Base-by-base conservation (phyloP, 2,113 vertebrate species). In the Odontophorus gujanensis region DNA sequence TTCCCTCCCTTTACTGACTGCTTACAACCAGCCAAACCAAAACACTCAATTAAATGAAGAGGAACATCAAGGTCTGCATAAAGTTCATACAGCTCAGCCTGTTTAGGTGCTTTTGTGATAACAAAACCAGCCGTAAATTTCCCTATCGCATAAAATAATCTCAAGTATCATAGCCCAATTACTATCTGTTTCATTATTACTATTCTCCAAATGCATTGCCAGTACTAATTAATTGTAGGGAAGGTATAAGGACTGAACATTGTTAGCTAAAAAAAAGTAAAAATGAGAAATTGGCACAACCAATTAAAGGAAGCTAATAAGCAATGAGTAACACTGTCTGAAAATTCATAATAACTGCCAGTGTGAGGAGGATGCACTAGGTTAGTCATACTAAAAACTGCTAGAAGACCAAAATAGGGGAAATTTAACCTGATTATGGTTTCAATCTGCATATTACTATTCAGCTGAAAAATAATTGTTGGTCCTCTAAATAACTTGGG, bases 101-200 rank as follows among this genome's bases (percentile, higher is more conserved):
- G 63, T 61, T 85, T 13, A 86, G 80, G 30, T 38, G n/a, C 63
- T 76, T 85, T 55, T 53, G 36, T 3, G 90, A 94, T 93, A 90
- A 89, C 40, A 87, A 74, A 87, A 81, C 26, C 81, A 79, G 63
- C 87, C 71, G 38, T 25, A n/a, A 61, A 61, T 81, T 92, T 78
- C 69, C 76, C 25, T 83, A 88, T 94, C 89, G 78, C 72, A 78
- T 89, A 32, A 40, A 84, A 76, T 24, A 68, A 45, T 81, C 22
- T 57, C 68, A 10, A 89, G 20, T 93, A 92, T 89, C 51, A 20
- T 51, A 63, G 59, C 34, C 43, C 80, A 95, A 76, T 95, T 90
- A 83, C 40, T 66, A 61, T 32, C 32, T 80, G 59, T 85, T 90
- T 53, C 90, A 28, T 53, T 53, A 53, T 53, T 28, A 28, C 72